These are phyloP conservation scores for Dicyrtoma fusca DNA, from an alignment of 2,888 invertebrate genomes.

Conservation along the genomic window DNA sequence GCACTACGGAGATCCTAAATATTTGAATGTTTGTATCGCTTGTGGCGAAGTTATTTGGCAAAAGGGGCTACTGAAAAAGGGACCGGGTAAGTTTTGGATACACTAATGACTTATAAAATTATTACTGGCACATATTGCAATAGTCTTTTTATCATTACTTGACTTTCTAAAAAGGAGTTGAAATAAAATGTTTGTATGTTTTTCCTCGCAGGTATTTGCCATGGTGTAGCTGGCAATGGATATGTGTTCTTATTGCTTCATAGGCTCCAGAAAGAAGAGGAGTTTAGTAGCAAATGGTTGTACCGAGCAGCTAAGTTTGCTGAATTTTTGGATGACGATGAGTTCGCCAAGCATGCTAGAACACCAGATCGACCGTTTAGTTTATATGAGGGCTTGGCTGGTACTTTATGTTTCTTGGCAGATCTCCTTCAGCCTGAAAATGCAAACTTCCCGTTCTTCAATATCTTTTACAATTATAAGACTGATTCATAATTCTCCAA, in stretches of 20 bases:
- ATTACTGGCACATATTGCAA: too few species aligned
- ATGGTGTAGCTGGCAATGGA: constrained; percentile 82
- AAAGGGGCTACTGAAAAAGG: constrained; percentile 80
- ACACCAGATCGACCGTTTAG: constrained; percentile 81
- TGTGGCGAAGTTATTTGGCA: constrained; percentile 80
- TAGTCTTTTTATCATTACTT: too few species aligned
- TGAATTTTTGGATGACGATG: constrained; percentile 70
- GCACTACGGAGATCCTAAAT: constrained; percentile 73
- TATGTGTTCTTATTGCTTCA: constrained; percentile 78
- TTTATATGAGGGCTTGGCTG: constrained; percentile 84
- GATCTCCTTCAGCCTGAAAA: constrained; percentile 74
- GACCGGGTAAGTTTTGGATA: constrained; percentile 66
- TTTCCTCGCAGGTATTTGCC: constrained; percentile 75
- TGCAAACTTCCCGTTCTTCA: constrained; percentile 82
- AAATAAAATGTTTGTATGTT: too few species aligned
- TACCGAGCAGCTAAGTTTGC: constrained; percentile 76
- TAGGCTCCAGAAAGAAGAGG: constrained; percentile 70
- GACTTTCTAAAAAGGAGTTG: too few species aligned
- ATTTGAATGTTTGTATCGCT: constrained; percentile 69
- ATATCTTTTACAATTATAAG: constrained; percentile 64
- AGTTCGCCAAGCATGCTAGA: constrained; percentile 70
- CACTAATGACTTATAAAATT: not conserved
- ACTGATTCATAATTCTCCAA: not conserved
- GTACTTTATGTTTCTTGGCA: constrained; percentile 78
- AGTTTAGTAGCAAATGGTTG: constrained; percentile 71